These are phyloP conservation scores for Uloborus diversus DNA, from an alignment of 1,140 invertebrate genomes.

Conservation along the genomic window DNA sequence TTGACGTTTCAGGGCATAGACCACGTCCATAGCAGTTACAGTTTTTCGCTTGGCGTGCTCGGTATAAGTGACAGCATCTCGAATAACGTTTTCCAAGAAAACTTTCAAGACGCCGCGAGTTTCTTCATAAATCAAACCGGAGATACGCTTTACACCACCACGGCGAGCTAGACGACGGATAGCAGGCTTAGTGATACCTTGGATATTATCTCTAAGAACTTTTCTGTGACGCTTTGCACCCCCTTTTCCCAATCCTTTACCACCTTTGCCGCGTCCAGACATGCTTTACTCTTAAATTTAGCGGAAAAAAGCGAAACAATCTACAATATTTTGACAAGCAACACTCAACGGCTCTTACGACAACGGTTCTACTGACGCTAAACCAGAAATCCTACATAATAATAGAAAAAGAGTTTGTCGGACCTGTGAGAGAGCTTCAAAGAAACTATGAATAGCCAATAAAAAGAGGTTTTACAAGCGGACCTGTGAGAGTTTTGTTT, in stretches of 20 bases:
- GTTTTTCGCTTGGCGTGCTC: slow-evolving; percentile 86
- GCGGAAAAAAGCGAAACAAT: not conserved
- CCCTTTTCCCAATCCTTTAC: slow-evolving; percentile 67
- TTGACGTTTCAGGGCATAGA: slow-evolving; percentile 85
- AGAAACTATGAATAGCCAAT: too few species aligned
- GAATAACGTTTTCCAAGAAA: slow-evolving; percentile 83
- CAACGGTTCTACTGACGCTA: too few species aligned
- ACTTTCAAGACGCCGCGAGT: slow-evolving; percentile 78
- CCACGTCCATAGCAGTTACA: slow-evolving; percentile 86
- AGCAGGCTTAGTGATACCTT: slow-evolving; percentile 77
- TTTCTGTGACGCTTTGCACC: slow-evolving; percentile 66
- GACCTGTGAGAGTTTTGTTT: not conserved
- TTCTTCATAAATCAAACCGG: slow-evolving; percentile 79
- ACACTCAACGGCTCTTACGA: too few species aligned
- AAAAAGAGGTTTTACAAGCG: not conserved
- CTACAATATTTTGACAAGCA: not conserved
- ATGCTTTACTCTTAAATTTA: slow-evolving; percentile 46
- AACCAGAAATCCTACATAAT: too few species aligned
- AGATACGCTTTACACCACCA: slow-evolving; percentile 80
- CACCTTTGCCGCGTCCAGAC: slow-evolving; percentile 66
- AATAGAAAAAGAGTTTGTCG: too few species aligned
- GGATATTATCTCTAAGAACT: slow-evolving; percentile 76
- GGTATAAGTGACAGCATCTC: slow-evolving; percentile 84
- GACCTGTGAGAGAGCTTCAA: too few species aligned
- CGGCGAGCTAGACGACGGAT: slow-evolving; percentile 75